These are phyloP conservation scores for Cettia cetti DNA, from an alignment of 2,113 vertebrate genomes.

Conservation along the genomic window DNA sequence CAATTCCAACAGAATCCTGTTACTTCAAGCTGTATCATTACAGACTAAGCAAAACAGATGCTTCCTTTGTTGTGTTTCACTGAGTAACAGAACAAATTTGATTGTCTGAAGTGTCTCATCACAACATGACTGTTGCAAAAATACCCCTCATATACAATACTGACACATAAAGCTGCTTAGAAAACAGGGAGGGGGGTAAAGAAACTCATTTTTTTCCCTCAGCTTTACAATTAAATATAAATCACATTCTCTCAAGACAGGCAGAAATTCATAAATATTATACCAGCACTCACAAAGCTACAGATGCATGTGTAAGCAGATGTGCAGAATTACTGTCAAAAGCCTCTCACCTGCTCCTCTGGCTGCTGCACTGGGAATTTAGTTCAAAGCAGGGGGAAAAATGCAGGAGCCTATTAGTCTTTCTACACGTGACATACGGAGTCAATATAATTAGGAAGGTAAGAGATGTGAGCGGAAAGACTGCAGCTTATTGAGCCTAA, in stretches of 20 bases:
- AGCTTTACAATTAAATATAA: neutral
- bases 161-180: neutral
- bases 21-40: neutral
- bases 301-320: neutral
- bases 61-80: neutral
- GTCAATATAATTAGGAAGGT: neutral
- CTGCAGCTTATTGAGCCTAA: neutral
- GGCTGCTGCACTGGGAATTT: neutral
- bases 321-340: neutral
- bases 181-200: neutral
- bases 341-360: neutral
- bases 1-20: neutral
- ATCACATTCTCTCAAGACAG: neutral
- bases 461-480: neutral
- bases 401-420: neutral
- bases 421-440: neutral
- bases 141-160: neutral
- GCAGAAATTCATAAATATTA: neutral
- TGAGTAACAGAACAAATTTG: neutral
- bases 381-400: conserved; percentile 7
- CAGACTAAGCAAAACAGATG: neutral
- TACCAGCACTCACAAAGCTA: neutral
- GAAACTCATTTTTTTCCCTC: neutral
- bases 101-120: neutral
- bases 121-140: neutral